These are phyloP conservation scores for Amphiprion percula DNA, from an alignment of 2,113 vertebrate species.

Conservation along the genomic window DNA sequence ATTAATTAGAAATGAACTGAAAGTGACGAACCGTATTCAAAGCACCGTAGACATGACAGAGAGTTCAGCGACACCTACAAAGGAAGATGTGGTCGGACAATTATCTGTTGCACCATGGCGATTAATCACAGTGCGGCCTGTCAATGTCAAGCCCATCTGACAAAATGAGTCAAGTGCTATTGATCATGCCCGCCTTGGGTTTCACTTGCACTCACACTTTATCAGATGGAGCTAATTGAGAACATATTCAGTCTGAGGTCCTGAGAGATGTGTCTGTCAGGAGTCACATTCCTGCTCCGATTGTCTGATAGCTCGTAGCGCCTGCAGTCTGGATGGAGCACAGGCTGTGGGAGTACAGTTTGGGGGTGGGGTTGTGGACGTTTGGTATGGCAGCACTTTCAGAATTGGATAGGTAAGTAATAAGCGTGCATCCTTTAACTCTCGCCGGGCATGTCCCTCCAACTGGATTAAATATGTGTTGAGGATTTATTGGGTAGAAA, in stretches of 20 bases:
- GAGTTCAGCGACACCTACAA: conserved; percentile 71
- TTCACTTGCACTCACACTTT: conserved; percentile 82
- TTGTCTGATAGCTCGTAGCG: conserved; percentile 76
- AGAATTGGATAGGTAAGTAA: conserved; percentile 71
- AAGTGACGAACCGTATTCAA: conserved; percentile 57
- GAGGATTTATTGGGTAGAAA: conserved; percentile 69
- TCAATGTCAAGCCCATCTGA: conserved; percentile 72
- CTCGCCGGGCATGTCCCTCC: conserved; percentile 40
- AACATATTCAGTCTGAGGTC: conserved; percentile 80
- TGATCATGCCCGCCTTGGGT: conserved; percentile 78
- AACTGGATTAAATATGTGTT: conserved; percentile 74
- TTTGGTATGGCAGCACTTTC: conserved; percentile 44
- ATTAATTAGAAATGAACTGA: conserved; percentile 55
- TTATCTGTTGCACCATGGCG: conserved; percentile 64
- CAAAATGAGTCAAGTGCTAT: conserved; percentile 75
- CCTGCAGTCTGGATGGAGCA: conserved; percentile 69
- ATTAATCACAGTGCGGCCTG: conserved; percentile 73
- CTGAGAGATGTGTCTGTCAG: conserved; percentile 80
- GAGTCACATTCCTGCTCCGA: conserved; percentile 81
- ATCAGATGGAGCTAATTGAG: conserved; percentile 83
- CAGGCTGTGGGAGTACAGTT: conserved; percentile 47
- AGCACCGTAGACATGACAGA: conserved; percentile 56
- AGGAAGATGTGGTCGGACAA: conserved; percentile 75
- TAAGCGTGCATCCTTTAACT: conserved; percentile 70
- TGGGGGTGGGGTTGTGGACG: conserved; percentile 14